A percentile compares a stretch with the other conserved stretches of the same genome.
phyloP scores from a whole-genome alignment of 2,797 vertebrate species.

The Tolypeutes matacus region DNA sequence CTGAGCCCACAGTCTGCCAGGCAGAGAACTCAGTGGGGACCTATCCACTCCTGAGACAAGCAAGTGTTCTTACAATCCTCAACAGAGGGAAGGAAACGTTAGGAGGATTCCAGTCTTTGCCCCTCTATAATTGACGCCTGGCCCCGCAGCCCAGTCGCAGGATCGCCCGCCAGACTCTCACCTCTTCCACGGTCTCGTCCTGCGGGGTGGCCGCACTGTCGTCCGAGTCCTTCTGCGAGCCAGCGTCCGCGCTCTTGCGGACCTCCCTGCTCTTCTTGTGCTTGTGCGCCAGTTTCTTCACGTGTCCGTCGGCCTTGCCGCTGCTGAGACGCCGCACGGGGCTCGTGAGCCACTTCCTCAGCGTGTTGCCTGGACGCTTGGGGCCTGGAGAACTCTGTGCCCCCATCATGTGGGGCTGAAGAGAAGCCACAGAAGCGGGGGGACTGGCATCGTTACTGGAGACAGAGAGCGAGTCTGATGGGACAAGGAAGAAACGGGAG shows the following conservation, averaged over 20 bases:
- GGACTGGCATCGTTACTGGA: conserved; percentile 98
- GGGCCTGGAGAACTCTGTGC: conserved; percentile 97
- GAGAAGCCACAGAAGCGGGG: conserved; percentile 95
- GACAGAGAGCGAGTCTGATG: conserved; percentile 95
- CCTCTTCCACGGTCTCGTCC: conserved; percentile 98
- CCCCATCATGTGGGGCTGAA: conserved; percentile 95
- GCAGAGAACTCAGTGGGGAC: background rate
- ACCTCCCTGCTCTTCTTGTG: conserved; percentile 98
- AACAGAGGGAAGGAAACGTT: background rate
- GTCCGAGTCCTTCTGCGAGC: conserved; percentile 97
- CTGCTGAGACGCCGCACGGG: conserved; percentile 98
- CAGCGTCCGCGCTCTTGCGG: conserved; percentile 95
- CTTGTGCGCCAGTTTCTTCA: conserved; percentile 98
- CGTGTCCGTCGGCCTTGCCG: conserved; percentile 97
- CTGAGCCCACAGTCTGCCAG: too few species aligned
- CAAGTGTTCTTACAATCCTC: background rate
- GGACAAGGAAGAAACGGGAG: background rate
- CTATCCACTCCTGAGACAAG: background rate
- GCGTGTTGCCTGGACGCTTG: conserved; percentile 97
- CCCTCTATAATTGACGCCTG: background rate
- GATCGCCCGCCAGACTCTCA: conserved; percentile 79
- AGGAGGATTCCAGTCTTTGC: too few species aligned
- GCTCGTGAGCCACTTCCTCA: conserved; percentile 99
- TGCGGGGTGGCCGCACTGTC: conserved; percentile 98
- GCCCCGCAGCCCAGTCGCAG: background rate